Evolutionary conservation across 2,797 vertebrate genomes (phyloP), one percentile per base, ranked within the genome.

Genomic region (Neomorphus geoffroyi): DNA sequence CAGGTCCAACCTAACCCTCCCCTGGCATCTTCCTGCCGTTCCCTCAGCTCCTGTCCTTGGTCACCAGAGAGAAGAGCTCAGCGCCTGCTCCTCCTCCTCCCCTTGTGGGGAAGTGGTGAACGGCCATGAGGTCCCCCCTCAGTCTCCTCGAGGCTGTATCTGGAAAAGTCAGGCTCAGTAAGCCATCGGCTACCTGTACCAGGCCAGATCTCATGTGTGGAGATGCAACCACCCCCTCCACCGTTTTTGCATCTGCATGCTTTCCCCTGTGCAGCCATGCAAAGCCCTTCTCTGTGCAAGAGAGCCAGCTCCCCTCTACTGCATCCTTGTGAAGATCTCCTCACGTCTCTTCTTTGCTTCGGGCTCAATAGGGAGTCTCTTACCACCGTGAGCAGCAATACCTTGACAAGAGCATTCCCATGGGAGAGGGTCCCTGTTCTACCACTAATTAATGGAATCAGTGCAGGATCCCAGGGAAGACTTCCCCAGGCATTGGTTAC

Each of bases 341-440:
- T 51, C 32, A 9, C 5, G 11, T 48, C n/a, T 51, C 30, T 7
- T 72, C 16, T 60, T 67, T 22, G 45, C 11, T 48, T 53, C 71
- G 35, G 18, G 5, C 14, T 1, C 0, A 80, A 46, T 6, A 74
- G 4, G 21, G 56, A 65, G 10, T 18, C n/a, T 33, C 37, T 69
- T 28, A 26, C 10, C 2, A 0, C 35, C 18, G 7, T 0, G 4
- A 80, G 45, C 22, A 57, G 16, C 13, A 24, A 14, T 11, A 45
- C 16, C 37, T 67, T 22, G 43, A 10, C 3, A 2, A 37, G 22
- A 64, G 5, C 24, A 35, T 39, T 80, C 56, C 61, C 35, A 11
- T 0, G 18, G 77, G n/a, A 80, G 1, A 72, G 0, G 13, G 6
- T 65, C 50, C 14, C 30, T 43, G 18, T 23, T 11, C 45, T 27